Base-by-base conservation (phyloP, 2,888 invertebrate genomes). In the Formica aserva region DNA sequence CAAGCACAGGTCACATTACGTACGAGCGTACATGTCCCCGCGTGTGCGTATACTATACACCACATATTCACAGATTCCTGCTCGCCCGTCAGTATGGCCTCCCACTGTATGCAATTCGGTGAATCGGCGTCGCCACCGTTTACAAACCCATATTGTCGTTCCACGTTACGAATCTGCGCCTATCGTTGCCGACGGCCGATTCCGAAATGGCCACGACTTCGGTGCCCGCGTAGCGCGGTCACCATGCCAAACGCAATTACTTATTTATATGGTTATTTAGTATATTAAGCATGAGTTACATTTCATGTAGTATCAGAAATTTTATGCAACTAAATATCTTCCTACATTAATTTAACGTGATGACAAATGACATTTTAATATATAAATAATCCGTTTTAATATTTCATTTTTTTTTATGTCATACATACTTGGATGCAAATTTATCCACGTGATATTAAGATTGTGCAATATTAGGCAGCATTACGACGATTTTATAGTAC, bases 61-160 rank as follows among this genome's bases (percentile, higher is more conserved):
- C 41, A 11, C 82, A 57, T 80, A 78, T 83, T 85, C 87, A 67
- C 63, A 75, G 82, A 84, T 86, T 86, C 84, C 78, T 71, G 76
- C 83, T 80, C 86, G 88, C 74, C 87, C 87, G 91, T 91, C 91
- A 89, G 74, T 84, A 35, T 35, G 32, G 89, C 84, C 88, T 78
- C 88, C 84, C 87, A 78, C 72, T 81, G 88, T 87, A 87, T 90
- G 88, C 89, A 87, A 87, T 83, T 87, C 60, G 82, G 85, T 80
- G 87, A 88, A 91, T 88, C 88, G 86, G 86, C 87, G 84, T 85
- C 85, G 85, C 83, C 85, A 82, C 72, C 87, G 86, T 89, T 88
- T 86, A 89, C 88, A 84, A 80, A 86, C 84, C 77, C 88, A 89
- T 86, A 91, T 91, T 91, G 90, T 91, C 89, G 86, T 85, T 82